Evolutionary conservation across 2,113 vertebrate genomes (phyloP), one percentile per base, ranked within the genome.

Genomic region (Cariama cristata): DNA sequence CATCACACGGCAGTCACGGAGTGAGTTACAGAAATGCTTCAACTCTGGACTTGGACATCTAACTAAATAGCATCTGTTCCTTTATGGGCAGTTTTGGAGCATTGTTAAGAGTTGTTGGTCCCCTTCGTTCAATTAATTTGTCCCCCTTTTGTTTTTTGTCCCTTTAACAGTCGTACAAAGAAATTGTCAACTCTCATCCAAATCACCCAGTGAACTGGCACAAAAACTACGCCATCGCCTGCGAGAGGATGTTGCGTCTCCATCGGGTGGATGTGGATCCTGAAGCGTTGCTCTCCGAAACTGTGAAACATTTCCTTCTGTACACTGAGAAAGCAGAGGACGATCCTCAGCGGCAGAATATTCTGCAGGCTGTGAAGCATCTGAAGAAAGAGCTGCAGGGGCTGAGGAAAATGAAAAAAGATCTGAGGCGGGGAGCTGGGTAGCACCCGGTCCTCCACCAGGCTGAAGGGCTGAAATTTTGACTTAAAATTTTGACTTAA

Each of bases 211-310:
- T 98, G 83, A 99, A 99, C 92, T 99, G 99, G 99, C 99, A 99
- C 98, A 99, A 99, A 96, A 99, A 99, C 98, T 99, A 99, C 7
- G 99, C 99, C 32, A 98, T 99, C 27, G 99, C 99, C 68, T 99
- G 99, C 4, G 99, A 99, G 98, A 98, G 99, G 95, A 98, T 99
- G 97, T 97, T 99, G 67, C 99, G 97, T 86, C 98, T 98, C 3
- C 97, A 59, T 47, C 96, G 95, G n/a, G 55, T 60, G 45, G 96
- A 93, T 32, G 62, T 96, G 85, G 97, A 98, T 66, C 98, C 98
- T 3, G 98, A 99, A 92, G 68, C 20, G 71, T 97, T 99, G 96
- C 97, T 99, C 85, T 98, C 98, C 3, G 98, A 99, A 44, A 98
- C 98, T 19, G 96, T 99, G 93, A 98, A 95, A 33, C 99, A 99